Conservation (phyloP, 2,888 invertebrate species). For the Ceriagrion tenellum region DNA sequence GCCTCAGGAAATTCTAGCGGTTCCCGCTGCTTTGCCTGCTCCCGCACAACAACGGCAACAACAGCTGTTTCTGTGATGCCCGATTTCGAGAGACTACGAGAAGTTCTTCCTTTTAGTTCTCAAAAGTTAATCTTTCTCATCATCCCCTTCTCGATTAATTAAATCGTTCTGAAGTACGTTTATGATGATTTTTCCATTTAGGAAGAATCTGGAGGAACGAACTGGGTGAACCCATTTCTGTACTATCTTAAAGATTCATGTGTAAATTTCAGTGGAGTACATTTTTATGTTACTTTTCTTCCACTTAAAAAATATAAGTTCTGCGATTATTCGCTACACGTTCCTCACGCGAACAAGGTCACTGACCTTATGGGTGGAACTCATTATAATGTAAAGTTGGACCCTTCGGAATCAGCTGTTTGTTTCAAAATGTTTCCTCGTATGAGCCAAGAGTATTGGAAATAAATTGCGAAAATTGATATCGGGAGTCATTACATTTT, state of each 20-base stretch:
- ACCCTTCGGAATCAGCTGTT: too few species aligned
- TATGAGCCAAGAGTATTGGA: neutral
- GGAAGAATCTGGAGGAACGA: neutral
- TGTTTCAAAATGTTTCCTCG: neutral
- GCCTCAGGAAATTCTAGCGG: slow-evolving; percentile 19
- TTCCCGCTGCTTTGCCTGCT: neutral
- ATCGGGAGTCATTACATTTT: neutral
- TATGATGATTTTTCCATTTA: neutral
- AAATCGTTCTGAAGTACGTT: neutral
- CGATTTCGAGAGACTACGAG: neutral
- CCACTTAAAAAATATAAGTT: neutral
- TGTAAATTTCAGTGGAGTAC: neutral
- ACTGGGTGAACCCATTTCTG: neutral
- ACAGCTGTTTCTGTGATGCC: neutral
- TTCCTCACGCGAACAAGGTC: neutral
- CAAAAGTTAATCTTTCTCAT: neutral
- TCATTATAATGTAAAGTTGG: too few species aligned
- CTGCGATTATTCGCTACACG: too few species aligned
- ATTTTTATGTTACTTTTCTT: neutral
- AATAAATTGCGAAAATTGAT: neutral
- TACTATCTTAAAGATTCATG: too few species aligned
- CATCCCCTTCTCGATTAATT: neutral
- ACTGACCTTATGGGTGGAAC: neutral
- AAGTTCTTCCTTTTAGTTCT: neutral
- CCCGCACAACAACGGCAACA: neutral